phyloP scores from a whole-genome alignment of 2,888 invertebrate species.

The Nycteola revayana region DNA sequence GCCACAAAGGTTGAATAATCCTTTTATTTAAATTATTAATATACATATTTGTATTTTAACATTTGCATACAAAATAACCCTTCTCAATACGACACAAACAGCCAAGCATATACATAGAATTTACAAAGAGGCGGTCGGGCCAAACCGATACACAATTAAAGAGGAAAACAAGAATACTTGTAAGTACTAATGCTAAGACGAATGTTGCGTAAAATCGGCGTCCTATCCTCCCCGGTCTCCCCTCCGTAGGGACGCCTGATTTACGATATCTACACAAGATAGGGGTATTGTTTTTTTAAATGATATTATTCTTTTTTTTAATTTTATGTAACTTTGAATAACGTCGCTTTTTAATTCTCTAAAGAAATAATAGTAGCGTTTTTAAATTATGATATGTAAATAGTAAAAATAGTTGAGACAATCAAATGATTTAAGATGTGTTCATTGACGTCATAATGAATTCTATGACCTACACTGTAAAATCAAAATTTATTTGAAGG shows the following conservation, averaged over 20 bases:
- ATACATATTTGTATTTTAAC: too few relatives aligned
- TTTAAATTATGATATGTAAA: too few relatives aligned
- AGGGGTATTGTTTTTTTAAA: slow-evolving; percentile 40
- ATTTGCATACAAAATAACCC: too few relatives aligned
- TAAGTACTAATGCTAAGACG: slow-evolving; percentile 78
- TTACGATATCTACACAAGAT: slow-evolving; percentile 62
- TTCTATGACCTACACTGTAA: too few relatives aligned
- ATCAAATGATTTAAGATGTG: too few relatives aligned
- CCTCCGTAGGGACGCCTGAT: slow-evolving; percentile 71
- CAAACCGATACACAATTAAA: slow-evolving; percentile 79
- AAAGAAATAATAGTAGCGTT: too few relatives aligned
- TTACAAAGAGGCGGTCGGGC: slow-evolving; percentile 38
- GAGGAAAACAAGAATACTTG: slow-evolving; percentile 72
- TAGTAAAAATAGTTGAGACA: too few relatives aligned
- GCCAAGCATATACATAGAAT: slow-evolving; percentile 7
- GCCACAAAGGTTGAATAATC: too few relatives aligned
- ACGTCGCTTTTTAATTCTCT: slow-evolving; percentile 9
- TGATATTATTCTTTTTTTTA: slow-evolving; percentile 32
- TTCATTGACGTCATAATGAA: too few relatives aligned
- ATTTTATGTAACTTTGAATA: slow-evolving; percentile 33
- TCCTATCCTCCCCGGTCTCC: slow-evolving; percentile 40
- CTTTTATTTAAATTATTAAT: too few relatives aligned
- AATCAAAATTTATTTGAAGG: too few relatives aligned
- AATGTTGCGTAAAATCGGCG: slow-evolving; percentile 81
- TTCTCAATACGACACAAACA: neutral